Evolutionary conservation across 1,140 invertebrate genomes (phyloP).

Genomic region (Drosophila hydei): DNA sequence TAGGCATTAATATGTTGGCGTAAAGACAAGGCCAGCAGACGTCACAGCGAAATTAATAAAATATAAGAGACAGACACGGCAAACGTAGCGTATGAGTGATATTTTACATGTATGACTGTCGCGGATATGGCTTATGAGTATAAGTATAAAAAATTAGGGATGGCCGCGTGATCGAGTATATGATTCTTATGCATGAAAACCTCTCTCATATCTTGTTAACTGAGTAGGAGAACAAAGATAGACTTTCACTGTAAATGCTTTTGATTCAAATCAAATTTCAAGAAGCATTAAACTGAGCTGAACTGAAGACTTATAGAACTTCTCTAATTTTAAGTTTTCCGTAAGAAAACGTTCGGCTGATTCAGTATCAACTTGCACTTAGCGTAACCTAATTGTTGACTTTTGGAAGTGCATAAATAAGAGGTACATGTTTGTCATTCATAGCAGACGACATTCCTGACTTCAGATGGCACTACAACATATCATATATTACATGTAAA

Average conservation of each 20-base stretch:
- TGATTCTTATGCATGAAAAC: too few relatives aligned
- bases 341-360: too few relatives aligned
- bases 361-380: too few relatives aligned
- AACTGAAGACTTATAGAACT: too few relatives aligned
- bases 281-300: too few relatives aligned
- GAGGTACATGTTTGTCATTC: neutral
- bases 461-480: slow-evolving; percentile 12
- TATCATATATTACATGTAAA: neutral
- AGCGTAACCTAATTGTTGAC: too few relatives aligned
- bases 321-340: too few relatives aligned
- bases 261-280: neutral
- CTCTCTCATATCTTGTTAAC: too few relatives aligned
- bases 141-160: slow-evolving; percentile 39
- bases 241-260: too few relatives aligned
- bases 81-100: slow-evolving; percentile 71
- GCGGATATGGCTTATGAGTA: slow-evolving; percentile 24
- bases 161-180: slow-evolving; percentile 44
- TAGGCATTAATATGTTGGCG: slow-evolving; percentile 29
- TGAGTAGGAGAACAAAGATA: too few relatives aligned
- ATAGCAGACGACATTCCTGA: neutral
- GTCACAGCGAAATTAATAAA: slow-evolving; percentile 40
- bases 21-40: slow-evolving; percentile 64
- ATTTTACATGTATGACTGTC: slow-evolving; percentile 17
- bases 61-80: slow-evolving; percentile 54
- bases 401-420: too few relatives aligned